Evolutionary conservation across 2,888 invertebrate species (phyloP), one percentile per base, ranked within the genome.

Genomic region (Antheraea yamamai): DNA sequence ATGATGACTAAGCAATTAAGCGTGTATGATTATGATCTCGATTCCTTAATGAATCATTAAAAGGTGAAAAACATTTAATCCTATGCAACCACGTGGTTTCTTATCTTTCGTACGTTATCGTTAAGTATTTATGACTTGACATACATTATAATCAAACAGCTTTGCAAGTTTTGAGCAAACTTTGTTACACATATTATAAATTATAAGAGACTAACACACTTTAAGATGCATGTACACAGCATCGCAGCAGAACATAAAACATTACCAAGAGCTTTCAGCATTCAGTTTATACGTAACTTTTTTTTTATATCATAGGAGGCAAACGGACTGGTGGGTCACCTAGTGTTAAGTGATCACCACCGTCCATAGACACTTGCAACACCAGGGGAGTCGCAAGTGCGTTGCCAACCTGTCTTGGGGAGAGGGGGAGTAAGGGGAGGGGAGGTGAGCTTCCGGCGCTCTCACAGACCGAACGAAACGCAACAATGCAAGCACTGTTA

Each of bases 121-220:
- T 70, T 70, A 70, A 70, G 39, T 70, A 70, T 70, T 70, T 70
- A 70, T 70, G 70, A 70, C 70, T 70, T 70, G 70, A 70, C 70
- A 70, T 70, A 70, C n/a, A 35, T 70, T 70, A 39, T 16, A 39
- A 39, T 39, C 23, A 7, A 70, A 70, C 39, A 70, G 39, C 20
- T 39, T 12, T 70, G 70, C 70, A 70, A 35, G 39, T 70, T 70
- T 35, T 39, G 6, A 30, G 30, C 26, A 66, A 66, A 66, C 61
- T 66, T 30, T 30, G 26, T 66, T 26, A 30, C 14, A 30, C 26
- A 66, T 30, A 30, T 66, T 16, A 66, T 66, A 30, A 16, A 66
- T 30, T 66, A 66, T 30, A 30, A 30, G 26, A 66, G 64, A 66
- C 26, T 66, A 66, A 26, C 16, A 66, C 6, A 14, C 64, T 26